phyloP scores from a whole-genome alignment of 2,888 invertebrate genomes.

The Himalopsyche japonica region DNA sequence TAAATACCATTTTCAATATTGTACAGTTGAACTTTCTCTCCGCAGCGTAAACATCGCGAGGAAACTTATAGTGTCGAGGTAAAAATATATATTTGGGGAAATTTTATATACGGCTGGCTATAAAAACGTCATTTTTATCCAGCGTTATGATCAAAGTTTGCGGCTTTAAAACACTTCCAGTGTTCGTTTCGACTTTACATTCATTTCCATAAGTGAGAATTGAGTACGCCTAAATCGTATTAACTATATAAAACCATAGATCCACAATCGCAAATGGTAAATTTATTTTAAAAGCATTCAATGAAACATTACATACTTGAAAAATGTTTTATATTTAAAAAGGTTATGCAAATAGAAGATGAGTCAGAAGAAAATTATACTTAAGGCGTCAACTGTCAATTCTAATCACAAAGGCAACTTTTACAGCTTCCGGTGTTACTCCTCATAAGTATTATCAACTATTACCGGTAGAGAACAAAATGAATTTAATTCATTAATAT shows the following conservation, averaged over 20 bases:
- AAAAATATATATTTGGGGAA: neutral
- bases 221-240: neutral
- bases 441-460: too few relatives aligned
- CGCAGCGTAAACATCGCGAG: neutral
- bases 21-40: neutral
- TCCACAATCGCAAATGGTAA: neutral
- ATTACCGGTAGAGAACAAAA: too few relatives aligned
- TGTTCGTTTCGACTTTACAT: neutral
- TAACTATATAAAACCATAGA: neutral
- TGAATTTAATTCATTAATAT: too few relatives aligned
- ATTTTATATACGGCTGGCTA: neutral
- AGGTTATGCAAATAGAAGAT: too few relatives aligned
- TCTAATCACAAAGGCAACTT: too few relatives aligned
- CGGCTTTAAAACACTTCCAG: neutral
- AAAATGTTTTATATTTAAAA: too few relatives aligned
- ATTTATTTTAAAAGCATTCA: too few relatives aligned
- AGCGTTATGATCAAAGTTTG: neutral
- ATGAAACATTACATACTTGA: too few relatives aligned
- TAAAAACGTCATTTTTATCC: neutral
- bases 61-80: neutral
- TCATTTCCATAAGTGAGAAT: conserved; percentile 1
- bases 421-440: too few relatives aligned
- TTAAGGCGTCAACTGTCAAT: too few relatives aligned
- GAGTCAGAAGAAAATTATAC: too few relatives aligned
- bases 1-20: neutral